Evolutionary conservation across 2,888 invertebrate genomes (phyloP).

Genomic region (Agrypnus murinus): DNA sequence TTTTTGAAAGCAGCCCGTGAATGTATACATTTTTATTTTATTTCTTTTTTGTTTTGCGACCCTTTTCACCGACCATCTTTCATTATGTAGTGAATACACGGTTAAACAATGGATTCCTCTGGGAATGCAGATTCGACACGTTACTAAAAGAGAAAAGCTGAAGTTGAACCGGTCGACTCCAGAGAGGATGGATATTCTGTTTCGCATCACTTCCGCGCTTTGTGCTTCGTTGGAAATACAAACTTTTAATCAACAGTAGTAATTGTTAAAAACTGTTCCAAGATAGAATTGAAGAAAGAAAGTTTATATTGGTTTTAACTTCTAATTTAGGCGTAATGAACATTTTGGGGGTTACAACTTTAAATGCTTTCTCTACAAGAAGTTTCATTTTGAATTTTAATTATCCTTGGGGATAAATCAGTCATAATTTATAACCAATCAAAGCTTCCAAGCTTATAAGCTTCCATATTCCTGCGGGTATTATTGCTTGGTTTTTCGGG

Average conservation of each 20-base stretch:
- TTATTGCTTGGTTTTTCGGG: no score
- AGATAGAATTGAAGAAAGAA: slow-evolving; percentile 23
- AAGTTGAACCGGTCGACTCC: slow-evolving; percentile 33
- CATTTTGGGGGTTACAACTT: slow-evolving; percentile 11
- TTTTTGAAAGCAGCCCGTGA: slow-evolving; percentile 54
- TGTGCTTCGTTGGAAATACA: slow-evolving; percentile 28
- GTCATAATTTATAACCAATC: slow-evolving; percentile 21
- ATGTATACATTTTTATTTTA: slow-evolving; percentile 59
- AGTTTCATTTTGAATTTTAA: neutral
- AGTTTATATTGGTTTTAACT: slow-evolving; percentile 30
- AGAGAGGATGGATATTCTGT: slow-evolving; percentile 32
- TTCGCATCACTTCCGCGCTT: slow-evolving; percentile 33
- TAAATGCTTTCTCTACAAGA: slow-evolving; percentile 11
- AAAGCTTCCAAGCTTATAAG: neutral
- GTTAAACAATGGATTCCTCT: slow-evolving; percentile 58
- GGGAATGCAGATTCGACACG: slow-evolving; percentile 51
- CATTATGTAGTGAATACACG: slow-evolving; percentile 59
- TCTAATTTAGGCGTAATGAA: slow-evolving; percentile 18
- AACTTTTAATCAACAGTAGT: slow-evolving; percentile 39
- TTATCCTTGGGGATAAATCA: slow-evolving; percentile 2
- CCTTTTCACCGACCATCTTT: slow-evolving; percentile 61
- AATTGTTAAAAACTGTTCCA: slow-evolving; percentile 33
- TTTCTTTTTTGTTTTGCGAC: slow-evolving; percentile 58
- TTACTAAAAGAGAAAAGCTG: slow-evolving; percentile 37
- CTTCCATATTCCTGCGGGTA: no score